Conservation (phyloP, 2,797 vertebrate genomes). For the Lacerta viridis region DNA sequence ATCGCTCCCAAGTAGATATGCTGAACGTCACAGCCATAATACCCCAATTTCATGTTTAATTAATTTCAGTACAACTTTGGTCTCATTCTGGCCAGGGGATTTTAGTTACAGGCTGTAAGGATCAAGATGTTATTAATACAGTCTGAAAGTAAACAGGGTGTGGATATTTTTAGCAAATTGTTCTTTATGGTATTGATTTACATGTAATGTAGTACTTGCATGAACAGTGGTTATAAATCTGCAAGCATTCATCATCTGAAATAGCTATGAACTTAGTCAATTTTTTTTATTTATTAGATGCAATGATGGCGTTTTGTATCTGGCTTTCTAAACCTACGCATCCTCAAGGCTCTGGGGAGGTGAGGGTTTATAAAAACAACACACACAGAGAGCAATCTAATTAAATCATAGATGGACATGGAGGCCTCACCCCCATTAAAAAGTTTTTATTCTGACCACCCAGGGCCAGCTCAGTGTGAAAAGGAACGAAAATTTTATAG, state of each 20-base stretch:
- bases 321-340: background rate
- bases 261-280: constrained; percentile 59
- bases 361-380: background rate
- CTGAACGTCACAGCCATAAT: background rate
- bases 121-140: constrained; percentile 55
- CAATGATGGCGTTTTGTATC: constrained; percentile 42
- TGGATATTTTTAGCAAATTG: constrained; percentile 74
- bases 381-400: background rate
- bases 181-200: constrained; percentile 75
- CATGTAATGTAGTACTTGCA: constrained; percentile 56
- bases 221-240: constrained; percentile 69
- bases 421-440: background rate
- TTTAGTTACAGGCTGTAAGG: constrained; percentile 44
- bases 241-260: constrained; percentile 60
- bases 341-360: background rate
- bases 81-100: background rate
- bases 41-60: constrained; percentile 42
- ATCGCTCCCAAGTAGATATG: background rate
- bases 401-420: background rate
- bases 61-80: background rate
- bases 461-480: background rate
- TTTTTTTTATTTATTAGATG: constrained; percentile 52
- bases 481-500: background rate
- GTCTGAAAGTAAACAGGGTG: constrained; percentile 57
- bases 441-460: background rate